Evolutionary conservation across 2,888 invertebrate genomes (phyloP), one percentile per base, ranked within the genome.

Genomic region (Drosophila fulvimacula): DNA sequence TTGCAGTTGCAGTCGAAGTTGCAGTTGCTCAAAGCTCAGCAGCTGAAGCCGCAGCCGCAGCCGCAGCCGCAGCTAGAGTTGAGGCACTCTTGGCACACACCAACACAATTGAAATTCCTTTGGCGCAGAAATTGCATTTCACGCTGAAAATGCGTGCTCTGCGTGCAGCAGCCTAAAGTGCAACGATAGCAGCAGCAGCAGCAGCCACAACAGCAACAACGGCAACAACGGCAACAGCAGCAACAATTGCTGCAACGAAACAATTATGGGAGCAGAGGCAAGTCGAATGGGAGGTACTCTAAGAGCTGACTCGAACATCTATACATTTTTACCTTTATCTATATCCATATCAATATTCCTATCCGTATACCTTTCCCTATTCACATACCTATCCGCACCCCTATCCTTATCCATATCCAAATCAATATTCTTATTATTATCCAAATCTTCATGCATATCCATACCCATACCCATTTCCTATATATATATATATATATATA

Each of bases 71-170:
- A 27, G 52, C 21, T 49, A 36, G 39, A 62, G 71, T 56, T 30
- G 55, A 52, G 60, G 61, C 24, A 69, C 74, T 64, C 74, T 64
- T 56, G 71, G 69, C 73, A 76, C 81, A 70, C 82, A 81, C 85
- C 82, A 81, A 82, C 81, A 87, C 88, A 89, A 89, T 89, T 88
- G 89, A 89, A 89, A 87, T 87, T 89, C 89, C 90, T 89, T 73
- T 75, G 80, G 89, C 82, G 88, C 87, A 91, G 77, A 91, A 91
- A 91, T 91, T 90, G 88, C 89, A 91, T 91, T 91, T 91, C 91
- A 91, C 91, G 91, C 90, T 91, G 85, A 87, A 91, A 91, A 91
- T 91, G 91, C 91, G 91, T 91, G 91, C 90, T 91, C 90, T 91
- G 91, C 91, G 91, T 91, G 91, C 89, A 89, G 77, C 79, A 76